Evolutionary conservation across 2,113 vertebrate genomes (phyloP), one percentile per base, ranked within the genome.

Genomic region (Varanus komodoensis): DNA sequence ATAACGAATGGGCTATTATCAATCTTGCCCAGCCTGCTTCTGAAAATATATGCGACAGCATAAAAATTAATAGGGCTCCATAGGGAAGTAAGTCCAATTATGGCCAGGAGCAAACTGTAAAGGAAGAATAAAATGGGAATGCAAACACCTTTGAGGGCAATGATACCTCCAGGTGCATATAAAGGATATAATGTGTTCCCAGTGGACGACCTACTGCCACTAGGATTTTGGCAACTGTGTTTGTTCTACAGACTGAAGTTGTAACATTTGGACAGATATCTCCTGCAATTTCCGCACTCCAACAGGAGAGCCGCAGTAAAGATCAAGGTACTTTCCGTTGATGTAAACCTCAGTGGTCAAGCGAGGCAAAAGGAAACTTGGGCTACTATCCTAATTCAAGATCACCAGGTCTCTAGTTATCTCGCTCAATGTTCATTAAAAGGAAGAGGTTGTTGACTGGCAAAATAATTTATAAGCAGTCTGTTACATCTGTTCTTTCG

Each of bases 1-100:
- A 64, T 48, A 89, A 87, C 87, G 12, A 74, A 85, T 90, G 81
- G 84, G 95, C 78, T 57, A 0, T 0, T 44, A 88, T 81, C 86
- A 92, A 91, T 34, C 83, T 89, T 78, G 52, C 71, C 57, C 44
- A 38, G 68, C 27, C 48, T 2, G 79, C 15, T 77, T 91, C 57
- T 67, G 80, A 64, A 44, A 79, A 83, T 12, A 0, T 0, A 12
- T 7, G 64, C 89, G 87, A 80, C 0, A 0, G 0, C 1, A 92
- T 87, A 32, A 80, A 87, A 2, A 0, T 86, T 82, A 57, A 82
- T 34, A 1, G 86, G 87, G 88, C 0, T 71, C 71, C 83, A 73
- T 44, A 89, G 82, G 84, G 38, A 93, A 89, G 32, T 57, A 77
- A 3, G 71, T 8, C 1, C 21, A 48, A 82, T 25, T 84, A 71